Base-by-base conservation (phyloP, 1,140 invertebrate genomes). In the Yoshiicerus persimilis region DNA sequence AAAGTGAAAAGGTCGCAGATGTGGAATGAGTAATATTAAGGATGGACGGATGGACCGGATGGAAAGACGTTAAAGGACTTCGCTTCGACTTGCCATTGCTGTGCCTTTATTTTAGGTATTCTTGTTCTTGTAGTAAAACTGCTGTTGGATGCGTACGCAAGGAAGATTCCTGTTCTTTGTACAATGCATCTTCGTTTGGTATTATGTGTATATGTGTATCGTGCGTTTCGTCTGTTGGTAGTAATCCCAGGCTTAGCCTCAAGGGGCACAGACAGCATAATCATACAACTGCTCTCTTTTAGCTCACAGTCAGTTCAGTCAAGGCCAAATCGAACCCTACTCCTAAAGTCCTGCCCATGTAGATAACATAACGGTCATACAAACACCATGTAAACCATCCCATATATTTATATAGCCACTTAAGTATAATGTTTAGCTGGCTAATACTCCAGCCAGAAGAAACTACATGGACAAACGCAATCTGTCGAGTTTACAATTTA, bases 201-300 rank as follows among this genome's bases (percentile, higher is more conserved):
- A 56, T 25, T 25, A 20, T 39, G 39, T 77, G 64, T 87, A 39
- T 87, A 87, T 77, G 66, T 87, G 66, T 87, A 87, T 38, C 86
- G 70, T 64, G 70, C 70, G 39, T 87, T 64, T 47, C 66, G 38
- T 87, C 86, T 34, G 62, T 86, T 66, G 20, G 27, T 70, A 20
- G 85, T 86, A 64, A 66, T 86, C 85, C 20, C 86, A 87, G 66
- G 86, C 66, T 75, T 70, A 77, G 64, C 86, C 66, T 39, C 34
- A 87, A 75, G 86, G 62, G 47, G 66, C 34, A 87, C 13, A 77
- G 66, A 16, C 47, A 56, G 47, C 47, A 56, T 56, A 56, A 56
- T 16, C 66, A 70, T 32, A 36, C 75, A 80, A 36, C 75, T 80
- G 34, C 32, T 80, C 34, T 80, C 30, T 70, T 30, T 70, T 70